Evolutionary conservation across 2,113 vertebrate species (phyloP), one percentile per base, ranked within the genome.

Genomic region (Chlorodrepanis virens): DNA sequence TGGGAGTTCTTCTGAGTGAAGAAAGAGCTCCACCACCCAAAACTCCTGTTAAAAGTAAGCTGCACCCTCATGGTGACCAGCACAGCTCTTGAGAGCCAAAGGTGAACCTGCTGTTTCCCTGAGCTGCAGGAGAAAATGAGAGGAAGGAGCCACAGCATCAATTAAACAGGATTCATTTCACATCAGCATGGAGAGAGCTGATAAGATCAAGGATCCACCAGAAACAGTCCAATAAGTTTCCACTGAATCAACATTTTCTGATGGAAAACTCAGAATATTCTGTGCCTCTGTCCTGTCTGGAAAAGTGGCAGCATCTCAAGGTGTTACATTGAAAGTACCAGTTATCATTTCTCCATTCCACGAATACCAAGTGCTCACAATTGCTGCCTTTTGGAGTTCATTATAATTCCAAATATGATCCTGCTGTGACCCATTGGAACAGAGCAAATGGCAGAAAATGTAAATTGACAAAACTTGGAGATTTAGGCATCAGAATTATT

Each of bases 191-290:
- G 63, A 77, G 76, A 52, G 60, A n/a, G 20, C 25, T 85, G 78
- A 37, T 83, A 49, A 89, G 72, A 65, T 49, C 76, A 82, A 91
- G 61, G 49, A 72, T 64, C 0, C 1, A 77, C 20, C 57, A 95
- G 67, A 92, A 90, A 85, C 28, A 90, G 45, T 39, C 42, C 67
- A 76, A 0, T 35, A 37, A 83, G 16, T 85, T 95, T 74, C 84
- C 82, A 80, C 44, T 59, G 54, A 93, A 88, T 74, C 70, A 67
- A 87, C 28, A 25, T 69, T 90, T 96, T 96, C 82, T 65, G 57
- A 50, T 83, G 63, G 74, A 94, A 94, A 91, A 63, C 42, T 44
- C 45, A 23, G 33, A 68, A 27, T 68, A 27, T 59, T 52, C 31
- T 31, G 37, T 59, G 44, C 44, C 44, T 52, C 37, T 83, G 57